phyloP scores from a whole-genome alignment of 2,888 invertebrate species.

The Allolobophora icterica region DNA sequence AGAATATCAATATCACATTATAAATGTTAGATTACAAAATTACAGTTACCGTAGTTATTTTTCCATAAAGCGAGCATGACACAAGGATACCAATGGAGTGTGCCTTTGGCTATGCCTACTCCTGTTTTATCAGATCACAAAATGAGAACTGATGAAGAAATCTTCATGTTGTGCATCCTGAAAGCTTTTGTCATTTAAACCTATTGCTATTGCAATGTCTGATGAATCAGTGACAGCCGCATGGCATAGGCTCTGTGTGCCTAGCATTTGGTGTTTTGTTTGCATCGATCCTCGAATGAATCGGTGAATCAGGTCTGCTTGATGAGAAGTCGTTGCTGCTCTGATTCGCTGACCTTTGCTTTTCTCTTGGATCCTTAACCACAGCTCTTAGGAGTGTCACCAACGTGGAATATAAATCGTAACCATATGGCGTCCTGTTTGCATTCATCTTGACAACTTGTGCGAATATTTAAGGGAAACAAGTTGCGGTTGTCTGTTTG shows the following conservation, averaged over 20 bases:
- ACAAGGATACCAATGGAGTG: neutral
- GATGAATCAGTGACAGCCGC: neutral
- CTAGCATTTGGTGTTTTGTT: neutral
- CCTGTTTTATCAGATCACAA: neutral
- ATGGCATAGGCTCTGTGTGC: neutral
- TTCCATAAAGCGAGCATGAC: neutral
- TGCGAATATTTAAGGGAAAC: neutral
- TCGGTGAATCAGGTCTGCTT: neutral
- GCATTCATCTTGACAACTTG: neutral
- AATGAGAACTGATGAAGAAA: neutral
- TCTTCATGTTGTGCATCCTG: neutral
- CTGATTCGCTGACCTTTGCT: slow-evolving; percentile 17
- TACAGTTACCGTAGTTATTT: no score
- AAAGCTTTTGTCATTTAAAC: neutral
- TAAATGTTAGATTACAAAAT: no score
- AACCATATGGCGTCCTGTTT: neutral
- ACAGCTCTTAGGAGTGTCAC: neutral
- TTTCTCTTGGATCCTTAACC: neutral
- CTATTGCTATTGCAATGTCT: neutral
- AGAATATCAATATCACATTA: no score
- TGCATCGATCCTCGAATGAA: neutral
- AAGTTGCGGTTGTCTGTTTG: neutral
- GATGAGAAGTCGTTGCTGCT: neutral
- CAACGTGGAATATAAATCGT: neutral
- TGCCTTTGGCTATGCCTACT: neutral